Percentiles rank a stretch among this genome's conserved stretches.
These are phyloP conservation scores for Trematocara marginatum DNA, from an alignment of 2,113 vertebrate genomes.

Conservation along the genomic window DNA sequence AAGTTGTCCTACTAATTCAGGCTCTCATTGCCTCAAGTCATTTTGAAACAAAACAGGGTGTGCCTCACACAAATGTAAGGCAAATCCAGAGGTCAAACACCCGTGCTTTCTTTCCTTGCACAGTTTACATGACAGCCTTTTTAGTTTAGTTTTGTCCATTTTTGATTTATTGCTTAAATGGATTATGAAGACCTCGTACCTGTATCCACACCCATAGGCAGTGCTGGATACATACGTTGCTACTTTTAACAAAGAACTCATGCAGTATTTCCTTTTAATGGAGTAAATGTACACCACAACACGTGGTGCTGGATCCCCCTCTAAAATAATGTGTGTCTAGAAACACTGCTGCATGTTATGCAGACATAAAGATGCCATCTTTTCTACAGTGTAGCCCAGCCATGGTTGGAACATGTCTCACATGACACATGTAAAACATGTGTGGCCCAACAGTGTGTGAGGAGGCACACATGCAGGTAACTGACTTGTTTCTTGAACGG, in stretches of 20 bases:
- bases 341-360: neutral
- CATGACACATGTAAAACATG: neutral
- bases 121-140: neutral
- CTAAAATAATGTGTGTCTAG: neutral
- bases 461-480: neutral
- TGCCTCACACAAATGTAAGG: neutral
- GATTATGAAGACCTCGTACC: neutral
- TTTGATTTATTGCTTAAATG: neutral
- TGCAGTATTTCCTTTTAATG: neutral
- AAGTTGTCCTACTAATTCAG: neutral
- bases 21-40: neutral
- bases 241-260: neutral
- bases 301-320: neutral
- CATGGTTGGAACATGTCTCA: neutral
- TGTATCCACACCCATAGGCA: neutral
- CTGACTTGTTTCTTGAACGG: neutral
- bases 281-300: neutral
- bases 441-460: neutral
- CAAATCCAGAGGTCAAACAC: neutral
- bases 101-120: neutral
- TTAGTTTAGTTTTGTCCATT: neutral
- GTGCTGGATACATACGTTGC: neutral
- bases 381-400: neutral
- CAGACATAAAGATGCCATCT: neutral
- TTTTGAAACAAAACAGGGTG: neutral